Conservation (phyloP, 2,888 invertebrate genomes). For the Folsomia candida region DNA sequence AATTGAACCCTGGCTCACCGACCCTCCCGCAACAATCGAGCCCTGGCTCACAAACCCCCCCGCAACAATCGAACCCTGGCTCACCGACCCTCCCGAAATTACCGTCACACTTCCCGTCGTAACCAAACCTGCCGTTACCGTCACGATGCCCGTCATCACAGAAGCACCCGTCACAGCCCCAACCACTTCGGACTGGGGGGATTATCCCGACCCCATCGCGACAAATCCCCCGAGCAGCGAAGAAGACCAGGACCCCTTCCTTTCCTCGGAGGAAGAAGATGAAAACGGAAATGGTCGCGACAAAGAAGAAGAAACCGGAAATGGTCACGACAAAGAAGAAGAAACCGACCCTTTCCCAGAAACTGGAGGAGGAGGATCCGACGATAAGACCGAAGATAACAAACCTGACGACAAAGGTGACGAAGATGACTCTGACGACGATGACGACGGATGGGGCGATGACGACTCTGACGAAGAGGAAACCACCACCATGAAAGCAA, state of each 20-base stretch:
- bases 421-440: background rate
- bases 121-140: background rate
- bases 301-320: conserved; percentile 6
- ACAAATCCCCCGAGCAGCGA: background rate
- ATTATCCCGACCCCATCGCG: background rate
- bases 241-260: background rate
- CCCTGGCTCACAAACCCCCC: background rate
- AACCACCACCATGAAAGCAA: conserved; percentile 10
- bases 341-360: background rate
- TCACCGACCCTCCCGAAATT: conserved; percentile 6
- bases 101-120: background rate
- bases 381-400: background rate
- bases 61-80: no score
- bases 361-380: background rate
- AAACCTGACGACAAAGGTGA: conserved; percentile 7
- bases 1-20: no score
- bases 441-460: conserved; percentile 5
- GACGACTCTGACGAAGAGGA: conserved; percentile 8
- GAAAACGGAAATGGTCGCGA: background rate
- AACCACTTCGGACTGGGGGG: background rate
- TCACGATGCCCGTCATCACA: background rate
- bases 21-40: conserved; percentile 1
- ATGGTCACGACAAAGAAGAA: background rate
- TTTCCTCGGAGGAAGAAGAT: background rate
- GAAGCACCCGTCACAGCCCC: background rate